A percentile compares a stretch with the other conserved stretches of the same genome.
These are phyloP conservation scores for Nomada ferruginata DNA, from an alignment of 2,888 invertebrate genomes.

Conservation along the genomic window DNA sequence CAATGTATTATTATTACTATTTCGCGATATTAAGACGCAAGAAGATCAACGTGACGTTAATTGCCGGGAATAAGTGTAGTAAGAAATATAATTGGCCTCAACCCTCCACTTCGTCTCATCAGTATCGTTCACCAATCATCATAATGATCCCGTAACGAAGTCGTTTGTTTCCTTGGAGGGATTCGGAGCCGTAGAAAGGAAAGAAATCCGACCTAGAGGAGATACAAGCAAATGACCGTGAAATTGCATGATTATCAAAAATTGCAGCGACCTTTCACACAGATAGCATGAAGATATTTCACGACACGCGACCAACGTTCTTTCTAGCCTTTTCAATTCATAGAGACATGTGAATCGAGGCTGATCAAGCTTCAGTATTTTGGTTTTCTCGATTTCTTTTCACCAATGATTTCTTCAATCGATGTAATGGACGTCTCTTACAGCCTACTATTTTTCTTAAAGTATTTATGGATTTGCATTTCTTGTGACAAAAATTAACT, in stretches of 20 bases:
- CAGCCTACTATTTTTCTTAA: neutral
- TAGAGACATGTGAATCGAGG: constrained; percentile 7
- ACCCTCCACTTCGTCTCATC: constrained; percentile 47
- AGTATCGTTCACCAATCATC: constrained; percentile 65
- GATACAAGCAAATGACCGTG: constrained; percentile 42
- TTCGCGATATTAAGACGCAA: neutral
- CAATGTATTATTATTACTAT: neutral
- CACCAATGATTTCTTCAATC: neutral
- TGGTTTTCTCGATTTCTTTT: neutral
- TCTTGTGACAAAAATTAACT: neutral
- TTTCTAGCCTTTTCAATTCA: neutral
- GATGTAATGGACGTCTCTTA: neutral
- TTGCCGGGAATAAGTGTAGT: neutral
- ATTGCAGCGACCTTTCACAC: constrained; percentile 74
- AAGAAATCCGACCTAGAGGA: constrained; percentile 31
- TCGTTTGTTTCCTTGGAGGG: constrained; percentile 74
- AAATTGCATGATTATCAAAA: constrained; percentile 79
- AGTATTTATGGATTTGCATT: neutral
- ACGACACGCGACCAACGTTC: neutral
- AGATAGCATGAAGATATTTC: constrained; percentile 36
- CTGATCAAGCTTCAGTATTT: constrained; percentile 1
- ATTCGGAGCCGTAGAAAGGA: constrained; percentile 56
- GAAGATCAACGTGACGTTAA: neutral
- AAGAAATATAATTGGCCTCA: neutral
- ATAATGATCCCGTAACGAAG: constrained; percentile 75